Evolutionary conservation across 2,113 vertebrate species (phyloP).

Genomic region (Myrmecobius fasciatus): DNA sequence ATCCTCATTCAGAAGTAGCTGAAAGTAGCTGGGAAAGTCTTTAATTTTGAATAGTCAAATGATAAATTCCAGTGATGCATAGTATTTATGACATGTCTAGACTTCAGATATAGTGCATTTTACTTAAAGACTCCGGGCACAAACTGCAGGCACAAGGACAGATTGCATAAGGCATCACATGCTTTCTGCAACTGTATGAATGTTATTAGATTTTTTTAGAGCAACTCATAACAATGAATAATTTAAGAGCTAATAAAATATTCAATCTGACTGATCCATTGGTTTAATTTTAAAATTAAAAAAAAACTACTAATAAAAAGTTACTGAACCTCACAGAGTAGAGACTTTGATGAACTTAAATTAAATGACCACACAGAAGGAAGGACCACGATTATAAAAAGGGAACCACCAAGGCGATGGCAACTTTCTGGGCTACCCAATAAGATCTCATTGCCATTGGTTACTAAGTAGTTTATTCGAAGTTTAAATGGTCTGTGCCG

Average conservation of each 20-base stretch:
- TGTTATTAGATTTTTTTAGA: conserved; percentile 81
- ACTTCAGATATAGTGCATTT: conserved; percentile 65
- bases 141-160: conserved; percentile 79
- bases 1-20: conserved; percentile 29
- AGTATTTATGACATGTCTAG: conserved; percentile 65
- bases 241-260: conserved; percentile 86
- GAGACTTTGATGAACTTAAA: conserved; percentile 55
- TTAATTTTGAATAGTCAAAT: conserved; percentile 45
- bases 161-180: conserved; percentile 84
- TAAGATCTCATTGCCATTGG: background rate
- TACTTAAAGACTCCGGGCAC: conserved; percentile 73
- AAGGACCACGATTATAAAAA: conserved; percentile 41
- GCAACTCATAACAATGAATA: conserved; percentile 81
- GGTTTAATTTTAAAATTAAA: conserved; percentile 82
- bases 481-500: conserved; percentile 68
- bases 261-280: conserved; percentile 82
- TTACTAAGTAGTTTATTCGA: conserved; percentile 63
- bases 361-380: conserved; percentile 3
- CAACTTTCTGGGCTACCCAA: background rate
- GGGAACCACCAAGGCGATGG: background rate
- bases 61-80: conserved; percentile 44
- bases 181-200: conserved; percentile 76
- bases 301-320: conserved; percentile 66
- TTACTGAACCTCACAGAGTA: conserved; percentile 51
- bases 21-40: conserved; percentile 58